Conservation (phyloP, 2,888 invertebrate genomes). For the Sisyra terminalis region DNA sequence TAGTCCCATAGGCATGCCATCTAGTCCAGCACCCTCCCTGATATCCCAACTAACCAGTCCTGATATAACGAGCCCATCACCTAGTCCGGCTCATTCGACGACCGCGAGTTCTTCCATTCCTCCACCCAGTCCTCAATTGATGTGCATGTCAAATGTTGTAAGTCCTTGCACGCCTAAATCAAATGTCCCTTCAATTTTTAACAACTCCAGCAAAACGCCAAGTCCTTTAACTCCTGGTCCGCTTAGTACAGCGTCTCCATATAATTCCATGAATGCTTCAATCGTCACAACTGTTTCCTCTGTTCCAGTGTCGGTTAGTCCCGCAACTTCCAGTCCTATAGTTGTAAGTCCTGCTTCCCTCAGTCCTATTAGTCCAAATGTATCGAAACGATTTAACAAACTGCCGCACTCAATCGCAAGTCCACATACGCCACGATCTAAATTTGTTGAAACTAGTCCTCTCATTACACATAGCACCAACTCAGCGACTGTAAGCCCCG, state of each 20-base stretch:
- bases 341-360: conserved; percentile 5
- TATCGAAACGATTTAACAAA: not conserved
- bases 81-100: conserved; percentile 1
- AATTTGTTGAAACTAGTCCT: conserved; percentile 6
- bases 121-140: not conserved
- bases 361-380: conserved; percentile 6
- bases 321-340: conserved; percentile 1
- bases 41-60: conserved; percentile 3
- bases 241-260: not conserved
- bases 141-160: not conserved
- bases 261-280: not conserved
- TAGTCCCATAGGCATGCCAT: conserved; percentile 2
- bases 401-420: not conserved
- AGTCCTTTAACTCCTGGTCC: conserved; percentile 2
- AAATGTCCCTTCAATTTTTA: no score
- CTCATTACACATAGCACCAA: conserved; percentile 3
- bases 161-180: not conserved
- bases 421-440: conserved; percentile 8
- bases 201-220: not conserved
- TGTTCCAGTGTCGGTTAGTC: not conserved
- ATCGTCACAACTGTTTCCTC: not conserved
- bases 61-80: not conserved
- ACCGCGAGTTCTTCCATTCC: not conserved
- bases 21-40: conserved; percentile 1
- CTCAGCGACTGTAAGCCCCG: conserved; percentile 20